Percentiles rank a stretch among this genome's conserved stretches.
phyloP scores from a whole-genome alignment of 2,888 invertebrate genomes.

The Spialia ferax region DNA sequence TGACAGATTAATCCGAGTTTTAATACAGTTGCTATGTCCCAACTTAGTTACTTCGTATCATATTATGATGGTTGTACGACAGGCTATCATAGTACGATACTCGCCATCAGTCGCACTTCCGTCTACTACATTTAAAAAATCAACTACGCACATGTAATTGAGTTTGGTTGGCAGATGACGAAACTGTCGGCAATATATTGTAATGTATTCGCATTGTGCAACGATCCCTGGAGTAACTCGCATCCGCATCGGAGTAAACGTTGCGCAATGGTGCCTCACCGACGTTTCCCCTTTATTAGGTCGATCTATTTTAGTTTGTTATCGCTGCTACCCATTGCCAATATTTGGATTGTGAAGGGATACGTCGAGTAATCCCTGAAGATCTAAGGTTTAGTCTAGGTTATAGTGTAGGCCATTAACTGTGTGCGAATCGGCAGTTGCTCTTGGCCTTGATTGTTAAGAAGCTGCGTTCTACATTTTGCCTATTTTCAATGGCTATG shows the following conservation, averaged over 20 bases:
- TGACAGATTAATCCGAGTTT: no score
- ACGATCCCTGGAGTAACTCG: conserved; percentile 58
- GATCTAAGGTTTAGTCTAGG: not conserved
- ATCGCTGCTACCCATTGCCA: conserved; percentile 65
- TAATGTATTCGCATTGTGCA: conserved; percentile 61
- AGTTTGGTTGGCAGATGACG: conserved; percentile 46
- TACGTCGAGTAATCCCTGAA: conserved; percentile 8
- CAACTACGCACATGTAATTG: conserved; percentile 10
- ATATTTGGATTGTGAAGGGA: conserved; percentile 56
- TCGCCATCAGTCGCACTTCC: not conserved
- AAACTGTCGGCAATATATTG: conserved; percentile 48
- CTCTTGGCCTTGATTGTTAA: not conserved
- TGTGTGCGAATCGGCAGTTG: not conserved
- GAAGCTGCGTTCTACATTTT: no score
- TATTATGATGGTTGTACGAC: no score
- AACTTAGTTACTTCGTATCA: no score
- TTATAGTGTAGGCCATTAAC: not conserved
- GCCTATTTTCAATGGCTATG: no score
- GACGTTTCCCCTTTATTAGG: conserved; percentile 76
- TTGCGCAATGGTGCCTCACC: conserved; percentile 67
- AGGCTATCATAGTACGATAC: not conserved
- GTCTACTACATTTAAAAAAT: not conserved
- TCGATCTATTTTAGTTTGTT: conserved; percentile 74
- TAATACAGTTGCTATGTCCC: no score
- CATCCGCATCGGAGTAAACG: conserved; percentile 59